Percentiles rank a stretch among this genome's conserved stretches.
Evolutionary conservation across 2,888 invertebrate species (phyloP).

Genomic region (Shargacucullia verbasci): DNA sequence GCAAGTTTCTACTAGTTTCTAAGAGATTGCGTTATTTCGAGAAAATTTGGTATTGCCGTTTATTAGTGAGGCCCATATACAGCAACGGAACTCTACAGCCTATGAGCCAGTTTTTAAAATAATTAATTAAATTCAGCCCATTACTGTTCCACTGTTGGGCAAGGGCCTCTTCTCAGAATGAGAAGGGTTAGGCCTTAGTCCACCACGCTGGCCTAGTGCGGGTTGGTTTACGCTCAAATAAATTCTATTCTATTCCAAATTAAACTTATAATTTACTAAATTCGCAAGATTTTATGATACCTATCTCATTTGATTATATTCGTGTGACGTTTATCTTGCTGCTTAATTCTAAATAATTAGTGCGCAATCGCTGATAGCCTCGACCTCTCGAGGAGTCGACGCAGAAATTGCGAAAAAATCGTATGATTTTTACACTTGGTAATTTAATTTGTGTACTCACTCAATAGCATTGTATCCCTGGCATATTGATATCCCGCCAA

Average conservation of each 20-base stretch:
- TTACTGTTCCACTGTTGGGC: no score
- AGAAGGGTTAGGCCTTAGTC: no score
- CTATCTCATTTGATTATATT: constrained; percentile 4
- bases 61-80: not conserved
- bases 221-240: no score
- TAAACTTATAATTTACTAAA: no score
- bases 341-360: constrained; percentile 6
- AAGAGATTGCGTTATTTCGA: constrained; percentile 1
- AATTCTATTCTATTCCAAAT: no score
- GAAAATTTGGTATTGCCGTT: not conserved
- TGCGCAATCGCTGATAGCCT: constrained; percentile 46
- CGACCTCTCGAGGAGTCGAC: constrained; percentile 10
- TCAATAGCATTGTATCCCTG: constrained; percentile 97
- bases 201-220: no score
- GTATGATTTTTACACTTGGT: constrained; percentile 14
- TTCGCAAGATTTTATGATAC: no score
- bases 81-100: no score
- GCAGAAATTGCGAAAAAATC: constrained; percentile 17
- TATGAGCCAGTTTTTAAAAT: no score
- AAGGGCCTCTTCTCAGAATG: no score
- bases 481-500: constrained; percentile 97
- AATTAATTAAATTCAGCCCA: no score
- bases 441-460: constrained; percentile 88
- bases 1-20: not conserved
- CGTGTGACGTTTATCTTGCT: constrained; percentile 3